Evolutionary conservation across 2,113 vertebrate species (phyloP).

Genomic region (Apodemus speciosus): DNA sequence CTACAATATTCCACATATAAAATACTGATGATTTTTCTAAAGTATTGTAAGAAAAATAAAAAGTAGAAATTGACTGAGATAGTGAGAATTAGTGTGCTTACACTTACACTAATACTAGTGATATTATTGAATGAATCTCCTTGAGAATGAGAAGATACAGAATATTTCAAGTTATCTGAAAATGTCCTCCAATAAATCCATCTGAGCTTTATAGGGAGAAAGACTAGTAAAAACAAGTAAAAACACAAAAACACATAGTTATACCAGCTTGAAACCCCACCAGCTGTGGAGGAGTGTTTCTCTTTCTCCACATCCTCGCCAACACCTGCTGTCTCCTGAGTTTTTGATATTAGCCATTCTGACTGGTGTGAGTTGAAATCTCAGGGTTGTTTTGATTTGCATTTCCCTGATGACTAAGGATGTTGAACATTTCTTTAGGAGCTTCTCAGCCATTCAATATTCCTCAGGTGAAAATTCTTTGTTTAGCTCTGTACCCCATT

Average conservation of each 20-base stretch:
- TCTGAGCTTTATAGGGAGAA: not conserved
- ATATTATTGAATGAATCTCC: not conserved
- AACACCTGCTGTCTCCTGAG: too few species aligned
- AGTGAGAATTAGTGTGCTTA: not conserved
- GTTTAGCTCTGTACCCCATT: too few species aligned
- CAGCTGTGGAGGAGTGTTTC: too few species aligned
- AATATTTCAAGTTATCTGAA: not conserved
- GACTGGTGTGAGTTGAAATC: too few species aligned
- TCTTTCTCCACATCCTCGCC: too few species aligned
- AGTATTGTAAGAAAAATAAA: not conserved
- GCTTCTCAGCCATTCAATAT: too few species aligned
- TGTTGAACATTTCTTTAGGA: too few species aligned
- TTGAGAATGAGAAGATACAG: not conserved
- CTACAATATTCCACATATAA: not conserved
- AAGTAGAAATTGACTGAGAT: not conserved
- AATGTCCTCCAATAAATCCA: not conserved
- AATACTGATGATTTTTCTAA: not conserved
- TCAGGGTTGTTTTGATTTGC: too few species aligned
- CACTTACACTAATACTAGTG: not conserved
- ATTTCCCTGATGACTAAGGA: too few species aligned
- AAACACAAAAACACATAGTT: not conserved
- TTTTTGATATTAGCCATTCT: too few species aligned
- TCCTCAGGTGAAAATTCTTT: too few species aligned
- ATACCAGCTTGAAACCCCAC: too few species aligned
- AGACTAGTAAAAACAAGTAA: not conserved